Evolutionary conservation across 2,797 vertebrate genomes (phyloP), one percentile per base, ranked within the genome.

Genomic region (Trichosurus vulpecula): DNA sequence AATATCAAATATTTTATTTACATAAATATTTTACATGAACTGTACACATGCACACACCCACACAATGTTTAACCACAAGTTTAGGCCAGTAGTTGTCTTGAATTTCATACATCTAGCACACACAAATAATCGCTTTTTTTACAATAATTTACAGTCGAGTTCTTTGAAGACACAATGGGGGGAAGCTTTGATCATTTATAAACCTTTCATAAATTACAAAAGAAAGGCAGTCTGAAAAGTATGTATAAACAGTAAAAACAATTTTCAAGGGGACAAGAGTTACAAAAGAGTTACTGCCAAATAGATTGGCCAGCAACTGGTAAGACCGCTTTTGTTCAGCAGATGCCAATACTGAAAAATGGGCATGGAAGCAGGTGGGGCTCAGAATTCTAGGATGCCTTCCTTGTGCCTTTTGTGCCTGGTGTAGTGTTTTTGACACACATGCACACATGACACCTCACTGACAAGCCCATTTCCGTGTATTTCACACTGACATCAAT

Each of bases 191-290:
- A 99, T 99, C 99, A 98, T 99, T 99, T 99, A 99, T 99, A 99
- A 99, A 99, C 99, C 99, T 99, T 99, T 98, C 98, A 89, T 98
- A 99, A 99, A 99, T 99, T 99, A 99, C 99, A 99, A 99, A 99
- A 99, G 98, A 99, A 99, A 99, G 99, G 99, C 99, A 99, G 99
- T 99, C 99, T 99, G 99, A 99, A 99, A 99, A 99, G 99, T 99
- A 99, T 99, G 99, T 99, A 99, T 99, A 99, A 99, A 99, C 99
- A 99, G 99, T 99, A 99, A 99, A 99, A 99, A 99, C 99, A 99
- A 99, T 99, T 99, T 99, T 99, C 99, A 99, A 99, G 99, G 99
- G 99, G 99, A 99, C 99, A 99, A 97, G 98, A 99, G 99, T 99
- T 99, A 99, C 99, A 99, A 99, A 99, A 99, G 98, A 99, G 99